Base-by-base conservation (phyloP, 2,797 vertebrate species). In the Xenopus petersii region DNA sequence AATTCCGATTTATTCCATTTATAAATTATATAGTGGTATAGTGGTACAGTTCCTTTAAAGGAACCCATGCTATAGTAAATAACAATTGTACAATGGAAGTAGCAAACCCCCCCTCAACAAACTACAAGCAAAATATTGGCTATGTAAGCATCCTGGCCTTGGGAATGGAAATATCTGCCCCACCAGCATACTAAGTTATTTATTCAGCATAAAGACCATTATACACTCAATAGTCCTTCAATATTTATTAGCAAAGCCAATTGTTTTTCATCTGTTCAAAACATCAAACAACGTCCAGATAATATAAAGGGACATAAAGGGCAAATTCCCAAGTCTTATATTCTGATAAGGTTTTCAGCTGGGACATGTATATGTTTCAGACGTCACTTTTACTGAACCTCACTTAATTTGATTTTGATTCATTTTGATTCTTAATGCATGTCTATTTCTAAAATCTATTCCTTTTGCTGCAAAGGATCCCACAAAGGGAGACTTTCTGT, bases 361-460 rank as follows among this genome's bases (percentile, higher is more conserved):
- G 84, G 73, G 77, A 82, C 65, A 48, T 75, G 79, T 70, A 65
- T 71, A 79, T 73, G n/a, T 82, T 88, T 85, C 81, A 88, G 86
- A 86, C 80, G 78, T 71, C 81, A 81, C 46, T 84, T 84, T 80
- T 86, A 84, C 84, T 89, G 80, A 82, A 81, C 79, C 78, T 82
- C 80, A 84, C 33, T 80, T 82, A 79, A 80, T 49, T 80, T 85
- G 81, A 21, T 21, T 21, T 21, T 21, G 21, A 21, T 21, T 21
- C 21, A 21, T 80, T 73, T 70, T 42, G 36, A 42, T 42, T 42
- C 36, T 42, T 3, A 5, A 42, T 42, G 6, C 36, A 42, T 30
- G 26, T 42, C 36, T 42, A 42, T 42, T 5, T 42, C 36, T 42
- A 42, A 42, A 42, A 42, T 42, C 4, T 42, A 42, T 42, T 42